phyloP scores from a whole-genome alignment of 2,113 vertebrate species.

The Vireo altiloquus region DNA sequence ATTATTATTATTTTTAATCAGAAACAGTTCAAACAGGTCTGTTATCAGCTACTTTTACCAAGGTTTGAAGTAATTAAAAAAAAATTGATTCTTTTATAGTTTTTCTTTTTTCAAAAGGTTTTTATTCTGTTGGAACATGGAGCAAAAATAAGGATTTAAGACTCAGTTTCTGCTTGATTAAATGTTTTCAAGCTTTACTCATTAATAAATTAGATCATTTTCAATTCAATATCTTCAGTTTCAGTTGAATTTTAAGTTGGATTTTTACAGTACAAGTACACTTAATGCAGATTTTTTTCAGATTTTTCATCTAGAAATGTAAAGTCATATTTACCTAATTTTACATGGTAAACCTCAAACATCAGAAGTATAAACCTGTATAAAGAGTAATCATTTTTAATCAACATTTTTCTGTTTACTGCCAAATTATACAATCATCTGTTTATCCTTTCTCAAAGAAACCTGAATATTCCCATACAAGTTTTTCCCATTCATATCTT shows the following conservation, averaged over 20 bases:
- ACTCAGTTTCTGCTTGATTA: not conserved
- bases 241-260: not conserved
- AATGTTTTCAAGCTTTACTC: not conserved
- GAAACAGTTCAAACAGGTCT: not conserved
- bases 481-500: not conserved
- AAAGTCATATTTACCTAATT: not conserved
- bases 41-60: not conserved
- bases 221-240: not conserved
- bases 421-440: not conserved
- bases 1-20: not conserved
- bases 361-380: not conserved
- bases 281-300: not conserved
- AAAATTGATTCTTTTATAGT: not conserved
- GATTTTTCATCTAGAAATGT: not conserved
- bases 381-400: not conserved
- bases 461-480: not conserved
- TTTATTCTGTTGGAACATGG: not conserved
- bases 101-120: rapidly evolving
- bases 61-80: not conserved
- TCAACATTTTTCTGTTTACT: not conserved
- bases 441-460: not conserved
- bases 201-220: not conserved
- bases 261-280: not conserved
- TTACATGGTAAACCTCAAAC: not conserved
- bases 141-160: not conserved